A percentile compares a stretch with the other conserved stretches of the same genome.
Evolutionary conservation across 2,113 vertebrate species (phyloP).

Genomic region (Ceratotherium simum): DNA sequence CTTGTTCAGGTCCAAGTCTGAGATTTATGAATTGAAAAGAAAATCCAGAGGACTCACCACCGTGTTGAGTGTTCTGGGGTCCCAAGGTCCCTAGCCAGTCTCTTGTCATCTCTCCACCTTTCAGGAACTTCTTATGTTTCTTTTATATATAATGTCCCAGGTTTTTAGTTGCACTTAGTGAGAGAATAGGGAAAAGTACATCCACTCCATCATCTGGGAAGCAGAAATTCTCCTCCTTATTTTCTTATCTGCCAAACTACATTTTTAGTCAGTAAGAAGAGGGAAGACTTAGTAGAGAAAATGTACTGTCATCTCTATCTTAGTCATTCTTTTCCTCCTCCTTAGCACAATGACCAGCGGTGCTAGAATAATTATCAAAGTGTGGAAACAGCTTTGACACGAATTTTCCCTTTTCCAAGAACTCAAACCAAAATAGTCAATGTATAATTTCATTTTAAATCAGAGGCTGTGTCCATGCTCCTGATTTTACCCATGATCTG

Average conservation of each 20-base stretch:
- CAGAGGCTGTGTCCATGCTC: neutral
- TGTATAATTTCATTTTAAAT: neutral
- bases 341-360: neutral
- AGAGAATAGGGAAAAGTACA: neutral
- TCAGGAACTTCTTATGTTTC: neutral
- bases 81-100: neutral
- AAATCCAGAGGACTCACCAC: neutral
- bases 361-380: neutral
- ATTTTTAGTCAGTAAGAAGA: neutral
- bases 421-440: neutral
- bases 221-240: neutral
- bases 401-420: neutral
- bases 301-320: neutral
- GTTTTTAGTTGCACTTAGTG: neutral
- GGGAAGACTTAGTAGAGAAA: neutral
- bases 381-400: neutral
- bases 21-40: neutral
- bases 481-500: neutral
- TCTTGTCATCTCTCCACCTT: neutral
- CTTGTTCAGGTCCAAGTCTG: neutral
- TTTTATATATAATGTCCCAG: neutral
- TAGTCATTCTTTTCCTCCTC: neutral
- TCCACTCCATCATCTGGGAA: neutral
- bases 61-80: neutral
- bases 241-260: neutral